These are phyloP conservation scores for Pica pica DNA, from an alignment of 2,113 vertebrate genomes.

Conservation along the genomic window DNA sequence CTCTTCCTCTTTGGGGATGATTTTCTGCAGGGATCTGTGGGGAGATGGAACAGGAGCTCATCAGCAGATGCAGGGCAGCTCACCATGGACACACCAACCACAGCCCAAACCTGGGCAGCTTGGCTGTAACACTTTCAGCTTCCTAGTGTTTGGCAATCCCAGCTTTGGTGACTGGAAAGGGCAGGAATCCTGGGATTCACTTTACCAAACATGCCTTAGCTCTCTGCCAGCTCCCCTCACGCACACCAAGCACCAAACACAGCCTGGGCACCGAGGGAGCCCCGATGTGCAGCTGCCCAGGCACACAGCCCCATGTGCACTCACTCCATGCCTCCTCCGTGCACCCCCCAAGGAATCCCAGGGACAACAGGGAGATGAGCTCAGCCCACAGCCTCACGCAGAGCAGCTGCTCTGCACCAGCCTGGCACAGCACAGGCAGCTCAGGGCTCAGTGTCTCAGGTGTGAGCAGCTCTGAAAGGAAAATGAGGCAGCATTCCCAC, in stretches of 20 bases:
- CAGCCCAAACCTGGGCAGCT: accelerated
- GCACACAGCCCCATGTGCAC: not conserved
- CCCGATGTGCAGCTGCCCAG: not conserved
- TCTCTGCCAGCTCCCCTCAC: not conserved
- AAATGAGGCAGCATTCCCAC: not conserved
- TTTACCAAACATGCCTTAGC: not conserved
- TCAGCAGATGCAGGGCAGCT: not conserved
- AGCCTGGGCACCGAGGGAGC: not conserved
- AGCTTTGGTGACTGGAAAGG: not conserved
- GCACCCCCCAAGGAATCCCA: not conserved
- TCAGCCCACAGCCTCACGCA: not conserved
- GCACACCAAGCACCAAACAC: not conserved
- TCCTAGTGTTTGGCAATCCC: not conserved
- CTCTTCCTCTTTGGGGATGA: conserved; percentile 68
- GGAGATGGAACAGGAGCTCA: not conserved
- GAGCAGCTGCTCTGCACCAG: not conserved
- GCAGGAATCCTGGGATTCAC: not conserved
- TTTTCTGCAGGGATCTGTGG: conserved; percentile 65
- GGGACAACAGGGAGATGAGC: not conserved
- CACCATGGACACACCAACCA: accelerated
- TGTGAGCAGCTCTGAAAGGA: not conserved
- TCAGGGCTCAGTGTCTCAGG: not conserved
- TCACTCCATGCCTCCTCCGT: not conserved
- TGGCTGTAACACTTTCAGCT: accelerated
- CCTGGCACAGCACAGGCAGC: not conserved